Evolutionary conservation across 2,113 vertebrate species (phyloP).

Genomic region (Harpagus bidentatus): DNA sequence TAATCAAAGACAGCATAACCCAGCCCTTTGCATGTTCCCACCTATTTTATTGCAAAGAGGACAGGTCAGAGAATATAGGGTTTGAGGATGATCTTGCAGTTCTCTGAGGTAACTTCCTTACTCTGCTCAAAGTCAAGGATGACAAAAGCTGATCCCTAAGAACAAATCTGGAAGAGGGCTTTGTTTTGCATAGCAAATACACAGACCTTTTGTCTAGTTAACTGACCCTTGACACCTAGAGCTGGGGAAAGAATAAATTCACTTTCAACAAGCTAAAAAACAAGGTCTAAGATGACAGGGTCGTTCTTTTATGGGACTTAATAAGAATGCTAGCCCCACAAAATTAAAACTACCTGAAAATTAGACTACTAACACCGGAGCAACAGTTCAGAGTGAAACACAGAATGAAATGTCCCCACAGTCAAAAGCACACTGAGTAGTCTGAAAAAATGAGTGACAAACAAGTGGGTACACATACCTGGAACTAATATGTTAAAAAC

Average conservation of each 20-base stretch:
- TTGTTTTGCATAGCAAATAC: neutral
- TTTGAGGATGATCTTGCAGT: neutral
- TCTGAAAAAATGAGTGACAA: neutral
- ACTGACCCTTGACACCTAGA: neutral
- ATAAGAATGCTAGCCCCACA: neutral
- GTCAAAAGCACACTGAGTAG: neutral
- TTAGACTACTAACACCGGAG: neutral
- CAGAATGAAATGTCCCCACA: neutral
- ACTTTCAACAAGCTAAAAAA: neutral
- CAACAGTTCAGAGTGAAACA: neutral
- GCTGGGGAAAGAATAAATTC: neutral
- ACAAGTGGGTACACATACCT: neutral
- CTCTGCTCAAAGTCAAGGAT: neutral
- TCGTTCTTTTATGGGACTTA: neutral
- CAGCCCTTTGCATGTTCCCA: neutral
- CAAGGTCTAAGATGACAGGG: neutral
- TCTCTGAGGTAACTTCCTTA: neutral
- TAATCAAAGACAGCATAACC: neutral
- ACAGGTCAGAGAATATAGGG: neutral
- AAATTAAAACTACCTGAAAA: neutral
- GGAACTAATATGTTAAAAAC: neutral
- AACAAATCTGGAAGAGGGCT: neutral
- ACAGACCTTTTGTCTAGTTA: neutral
- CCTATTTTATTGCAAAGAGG: neutral
- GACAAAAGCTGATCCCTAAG: neutral